These are phyloP conservation scores for Probosciger aterrimus DNA, from an alignment of 2,113 vertebrate genomes.

Conservation along the genomic window DNA sequence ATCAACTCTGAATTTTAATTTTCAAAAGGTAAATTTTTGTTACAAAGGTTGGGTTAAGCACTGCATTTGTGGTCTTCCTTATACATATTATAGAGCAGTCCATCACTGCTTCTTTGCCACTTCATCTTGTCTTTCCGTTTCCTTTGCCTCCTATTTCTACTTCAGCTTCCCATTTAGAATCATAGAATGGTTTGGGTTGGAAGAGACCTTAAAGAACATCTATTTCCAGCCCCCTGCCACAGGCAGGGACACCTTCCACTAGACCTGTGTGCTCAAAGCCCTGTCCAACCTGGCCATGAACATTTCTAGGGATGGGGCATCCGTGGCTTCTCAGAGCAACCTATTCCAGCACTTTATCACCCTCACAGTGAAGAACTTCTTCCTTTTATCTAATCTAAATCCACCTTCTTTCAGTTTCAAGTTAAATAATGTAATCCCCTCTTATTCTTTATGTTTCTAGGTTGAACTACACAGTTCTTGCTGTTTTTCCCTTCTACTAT, in stretches of 20 bases:
- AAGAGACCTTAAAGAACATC: background rate
- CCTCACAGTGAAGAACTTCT: background rate
- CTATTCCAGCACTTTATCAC: background rate
- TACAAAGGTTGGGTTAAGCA: background rate
- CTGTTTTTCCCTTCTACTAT: background rate
- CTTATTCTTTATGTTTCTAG: background rate
- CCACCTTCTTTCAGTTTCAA: background rate
- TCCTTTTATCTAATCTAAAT: background rate
- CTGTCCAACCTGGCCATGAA: background rate
- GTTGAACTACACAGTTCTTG: background rate
- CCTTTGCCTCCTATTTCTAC: background rate
- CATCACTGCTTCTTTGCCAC: background rate
- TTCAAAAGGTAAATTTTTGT: background rate
- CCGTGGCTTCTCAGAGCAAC: background rate
- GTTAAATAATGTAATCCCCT: background rate
- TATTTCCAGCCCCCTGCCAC: background rate
- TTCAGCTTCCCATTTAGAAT: background rate
- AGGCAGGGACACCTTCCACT: background rate
- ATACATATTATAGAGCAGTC: background rate
- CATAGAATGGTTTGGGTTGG: background rate
- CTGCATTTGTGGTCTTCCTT: background rate
- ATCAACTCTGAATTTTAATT: background rate
- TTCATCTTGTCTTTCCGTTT: background rate
- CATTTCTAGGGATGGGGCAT: background rate
- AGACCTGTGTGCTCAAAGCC: background rate